Conservation (phyloP, 2,888 invertebrate genomes). For the Drosophila trichaetosa region DNA sequence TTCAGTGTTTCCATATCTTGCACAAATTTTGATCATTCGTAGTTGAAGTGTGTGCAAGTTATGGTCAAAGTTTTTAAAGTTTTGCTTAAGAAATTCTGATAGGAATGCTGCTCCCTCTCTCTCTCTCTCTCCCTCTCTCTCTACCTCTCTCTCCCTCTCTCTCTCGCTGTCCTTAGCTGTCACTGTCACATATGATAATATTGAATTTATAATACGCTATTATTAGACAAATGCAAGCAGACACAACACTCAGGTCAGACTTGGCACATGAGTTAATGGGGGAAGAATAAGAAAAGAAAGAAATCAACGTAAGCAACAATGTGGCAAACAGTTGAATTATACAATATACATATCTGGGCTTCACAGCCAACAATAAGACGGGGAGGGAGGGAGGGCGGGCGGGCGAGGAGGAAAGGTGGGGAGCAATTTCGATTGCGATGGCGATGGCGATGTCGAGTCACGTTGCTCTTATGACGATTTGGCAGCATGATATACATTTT, state of each 20-base stretch:
- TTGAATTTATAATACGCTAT: conserved; percentile 40
- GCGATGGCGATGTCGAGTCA: conserved; percentile 33
- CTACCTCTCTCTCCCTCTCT: too few species aligned
- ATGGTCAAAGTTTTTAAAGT: background rate
- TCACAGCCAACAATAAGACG: background rate
- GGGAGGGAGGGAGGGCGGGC: accelerated
- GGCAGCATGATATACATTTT: conserved; percentile 53
- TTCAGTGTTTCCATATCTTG: background rate
- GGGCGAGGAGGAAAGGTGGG: background rate
- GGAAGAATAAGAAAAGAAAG: background rate
- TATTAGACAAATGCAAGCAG: conserved; percentile 19
- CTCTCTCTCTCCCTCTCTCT: background rate
- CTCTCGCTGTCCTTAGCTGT: conserved; percentile 10
- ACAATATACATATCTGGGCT: conserved; percentile 16
- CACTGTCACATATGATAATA: conserved; percentile 53
- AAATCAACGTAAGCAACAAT: conserved; percentile 29
- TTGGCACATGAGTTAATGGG: background rate
- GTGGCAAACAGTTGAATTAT: conserved; percentile 40
- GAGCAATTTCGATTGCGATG: background rate
- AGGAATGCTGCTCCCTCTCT: background rate
- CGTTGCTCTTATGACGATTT: conserved; percentile 43
- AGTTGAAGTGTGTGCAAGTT: background rate
- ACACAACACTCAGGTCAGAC: conserved; percentile 2
- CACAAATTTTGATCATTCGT: background rate
- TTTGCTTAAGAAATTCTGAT: background rate